phyloP scores from a whole-genome alignment of 2,888 invertebrate species.

The Amphipyra berbera region DNA sequence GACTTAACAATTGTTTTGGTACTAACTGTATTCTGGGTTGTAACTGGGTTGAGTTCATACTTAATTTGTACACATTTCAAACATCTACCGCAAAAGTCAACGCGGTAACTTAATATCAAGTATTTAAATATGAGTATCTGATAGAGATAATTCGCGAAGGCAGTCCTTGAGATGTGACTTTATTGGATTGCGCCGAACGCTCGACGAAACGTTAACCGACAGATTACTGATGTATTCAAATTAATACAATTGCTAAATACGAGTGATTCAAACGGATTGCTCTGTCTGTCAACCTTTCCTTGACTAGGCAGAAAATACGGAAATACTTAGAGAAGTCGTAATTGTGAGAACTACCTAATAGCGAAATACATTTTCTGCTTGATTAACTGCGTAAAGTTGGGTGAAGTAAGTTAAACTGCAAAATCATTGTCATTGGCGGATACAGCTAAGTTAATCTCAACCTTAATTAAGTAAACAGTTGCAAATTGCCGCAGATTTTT shows the following conservation, averaged over 20 bases:
- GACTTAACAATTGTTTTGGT: too few species aligned
- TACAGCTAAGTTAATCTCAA: neutral
- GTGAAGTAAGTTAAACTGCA: neutral
- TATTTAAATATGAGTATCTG: slow-evolving; percentile 39
- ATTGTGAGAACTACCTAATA: too few species aligned
- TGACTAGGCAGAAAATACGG: neutral
- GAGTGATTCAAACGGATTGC: slow-evolving; percentile 47
- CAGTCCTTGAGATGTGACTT: slow-evolving; percentile 26
- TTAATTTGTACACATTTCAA: neutral
- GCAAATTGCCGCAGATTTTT: too few species aligned
- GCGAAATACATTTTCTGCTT: neutral
- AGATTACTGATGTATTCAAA: slow-evolving; percentile 65
- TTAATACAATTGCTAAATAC: slow-evolving; percentile 62
- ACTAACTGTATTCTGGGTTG: too few species aligned
- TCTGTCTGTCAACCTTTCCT: slow-evolving; percentile 15
- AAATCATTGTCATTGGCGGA: neutral
- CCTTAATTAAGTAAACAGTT: neutral
- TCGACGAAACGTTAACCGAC: slow-evolving; percentile 43
- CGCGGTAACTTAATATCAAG: slow-evolving; percentile 20
- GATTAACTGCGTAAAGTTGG: neutral
- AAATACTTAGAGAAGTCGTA: too few species aligned
- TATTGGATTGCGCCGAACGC: slow-evolving; percentile 45
- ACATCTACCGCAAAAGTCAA: neutral
- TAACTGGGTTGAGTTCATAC: too few species aligned
- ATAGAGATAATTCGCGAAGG: slow-evolving; percentile 32